Base-by-base conservation (phyloP, 1,140 invertebrate genomes). In the Colletes gigas region DNA sequence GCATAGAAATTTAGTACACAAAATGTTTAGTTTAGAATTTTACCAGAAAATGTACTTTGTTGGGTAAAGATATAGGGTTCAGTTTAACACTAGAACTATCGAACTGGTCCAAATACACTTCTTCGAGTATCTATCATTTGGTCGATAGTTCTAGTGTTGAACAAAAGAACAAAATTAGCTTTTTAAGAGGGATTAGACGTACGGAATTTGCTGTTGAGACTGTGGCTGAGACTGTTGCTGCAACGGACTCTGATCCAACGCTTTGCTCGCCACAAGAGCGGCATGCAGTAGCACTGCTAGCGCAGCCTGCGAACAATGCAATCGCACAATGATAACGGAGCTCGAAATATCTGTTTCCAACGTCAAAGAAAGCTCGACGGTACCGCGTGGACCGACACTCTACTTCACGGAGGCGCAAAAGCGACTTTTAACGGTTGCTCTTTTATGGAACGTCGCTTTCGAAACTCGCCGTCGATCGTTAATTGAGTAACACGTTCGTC, bases 201-300 rank as follows among this genome's bases (percentile, higher is more conserved):
- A 93, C 93, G 89, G 88, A 62, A 85, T 83, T 72, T 90, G 89
- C 84, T 87, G 87, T 83, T 88, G 89, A 79, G 86, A 83, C 59
- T 89, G 90, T 30, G 84, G 83, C 60, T 41, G 60, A 50, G 39
- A 30, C 57, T 71, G 63, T 67, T 82, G 88, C 76, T 82, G 90
- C 67, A 78, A 87, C 75, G 89, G 88, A 83, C 86, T 92, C 87
- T 92, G 88, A 83, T 92, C 89, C 76, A 93, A 84, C 78, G 93
- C 93, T 79, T 93, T 94, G 84, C 93, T 89, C 88, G 89, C 89
- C 87, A 92, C 92, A 88, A 93, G 88, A 78, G 78, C 91, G 82
- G 88, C 88, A 79, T 94, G 93, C 91, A 94, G 89, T 91, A 94
- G 89, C 81, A 92, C 83, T 60, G 88, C 92, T 90, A 94, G 85